A percentile compares a stretch with the other conserved stretches of the same genome.
Conservation (phyloP, 2,888 invertebrate genomes). For the Pachymerium ferrugineum region DNA sequence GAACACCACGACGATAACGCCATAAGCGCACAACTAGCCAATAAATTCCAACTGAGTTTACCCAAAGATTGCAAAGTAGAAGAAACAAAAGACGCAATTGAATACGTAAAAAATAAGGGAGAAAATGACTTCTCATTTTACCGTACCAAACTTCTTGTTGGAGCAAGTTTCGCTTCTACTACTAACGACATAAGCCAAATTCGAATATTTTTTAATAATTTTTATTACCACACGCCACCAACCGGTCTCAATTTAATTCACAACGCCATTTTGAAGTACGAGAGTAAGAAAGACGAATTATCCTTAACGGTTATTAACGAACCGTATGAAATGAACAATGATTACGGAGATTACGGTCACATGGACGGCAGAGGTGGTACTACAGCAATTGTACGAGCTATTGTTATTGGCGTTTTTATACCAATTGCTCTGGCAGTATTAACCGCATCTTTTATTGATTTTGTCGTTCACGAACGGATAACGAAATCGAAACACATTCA, state of each 20-base stretch:
- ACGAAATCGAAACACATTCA: constrained; percentile 65
- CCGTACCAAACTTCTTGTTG: neutral
- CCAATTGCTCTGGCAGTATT: constrained; percentile 55
- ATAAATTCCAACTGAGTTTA: neutral
- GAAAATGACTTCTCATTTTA: neutral
- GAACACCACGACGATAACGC: neutral
- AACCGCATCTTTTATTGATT: constrained; percentile 50
- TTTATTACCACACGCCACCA: neutral
- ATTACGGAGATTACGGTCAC: no score
- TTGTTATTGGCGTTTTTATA: constrained; percentile 37
- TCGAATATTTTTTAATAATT: neutral
- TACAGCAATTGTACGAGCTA: neutral
- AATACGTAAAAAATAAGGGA: neutral
- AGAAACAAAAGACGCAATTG: neutral
- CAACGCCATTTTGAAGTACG: constrained; percentile 55
- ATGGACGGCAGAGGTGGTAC: neutral
- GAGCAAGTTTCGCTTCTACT: neutral
- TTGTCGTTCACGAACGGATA: constrained; percentile 60
- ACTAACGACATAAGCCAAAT: neutral
- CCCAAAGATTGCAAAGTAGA: neutral
- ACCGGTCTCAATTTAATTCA: constrained; percentile 47
- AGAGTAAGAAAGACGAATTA: constrained; percentile 43
- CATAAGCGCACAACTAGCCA: neutral
- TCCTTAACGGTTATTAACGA: constrained; percentile 55
- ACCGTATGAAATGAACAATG: constrained; percentile 49